Evolutionary conservation across 1,140 invertebrate species (phyloP).

Genomic region (Drosophila tani): DNA sequence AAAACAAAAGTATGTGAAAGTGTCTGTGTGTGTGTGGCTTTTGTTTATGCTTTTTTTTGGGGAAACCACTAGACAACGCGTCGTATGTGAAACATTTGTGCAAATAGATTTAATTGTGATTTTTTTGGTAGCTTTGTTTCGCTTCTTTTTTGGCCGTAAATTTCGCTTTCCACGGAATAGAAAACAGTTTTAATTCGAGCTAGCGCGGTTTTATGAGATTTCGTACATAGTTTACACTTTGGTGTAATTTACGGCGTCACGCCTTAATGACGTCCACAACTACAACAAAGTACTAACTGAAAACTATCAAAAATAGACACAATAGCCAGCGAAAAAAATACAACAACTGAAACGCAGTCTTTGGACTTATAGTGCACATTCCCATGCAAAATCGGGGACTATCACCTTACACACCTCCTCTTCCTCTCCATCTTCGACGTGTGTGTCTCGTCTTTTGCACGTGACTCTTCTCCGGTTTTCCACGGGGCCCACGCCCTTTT

Average conservation of each 20-base stretch:
- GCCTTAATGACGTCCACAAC: constrained; percentile 72
- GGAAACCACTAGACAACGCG: constrained; percentile 45
- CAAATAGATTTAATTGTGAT: constrained; percentile 50
- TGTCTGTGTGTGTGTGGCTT: constrained; percentile 14
- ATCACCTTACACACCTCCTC: neutral
- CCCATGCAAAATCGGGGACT: constrained; percentile 35
- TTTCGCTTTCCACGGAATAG: constrained; percentile 75
- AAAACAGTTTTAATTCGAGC: constrained; percentile 70
- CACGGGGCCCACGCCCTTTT: constrained; percentile 69
- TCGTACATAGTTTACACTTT: constrained; percentile 67
- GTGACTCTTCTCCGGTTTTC: constrained; percentile 37
- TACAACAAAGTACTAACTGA: constrained; percentile 48
- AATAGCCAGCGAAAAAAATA: constrained; percentile 30
- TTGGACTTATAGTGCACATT: constrained; percentile 58
- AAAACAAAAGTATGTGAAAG: constrained; percentile 74
- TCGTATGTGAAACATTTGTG: constrained; percentile 70
- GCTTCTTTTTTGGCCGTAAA: constrained; percentile 64
- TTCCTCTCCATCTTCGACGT: constrained; percentile 24
- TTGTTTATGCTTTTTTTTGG: constrained; percentile 11
- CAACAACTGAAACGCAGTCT: constrained; percentile 24
- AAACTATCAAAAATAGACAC: constrained; percentile 16
- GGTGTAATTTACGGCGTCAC: constrained; percentile 75
- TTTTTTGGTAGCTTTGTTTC: constrained; percentile 16
- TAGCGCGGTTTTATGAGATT: constrained; percentile 53
- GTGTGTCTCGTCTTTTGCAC: constrained; percentile 40